Evolutionary conservation across 2,888 invertebrate species (phyloP).

Genomic region (Drosophila greeni): DNA sequence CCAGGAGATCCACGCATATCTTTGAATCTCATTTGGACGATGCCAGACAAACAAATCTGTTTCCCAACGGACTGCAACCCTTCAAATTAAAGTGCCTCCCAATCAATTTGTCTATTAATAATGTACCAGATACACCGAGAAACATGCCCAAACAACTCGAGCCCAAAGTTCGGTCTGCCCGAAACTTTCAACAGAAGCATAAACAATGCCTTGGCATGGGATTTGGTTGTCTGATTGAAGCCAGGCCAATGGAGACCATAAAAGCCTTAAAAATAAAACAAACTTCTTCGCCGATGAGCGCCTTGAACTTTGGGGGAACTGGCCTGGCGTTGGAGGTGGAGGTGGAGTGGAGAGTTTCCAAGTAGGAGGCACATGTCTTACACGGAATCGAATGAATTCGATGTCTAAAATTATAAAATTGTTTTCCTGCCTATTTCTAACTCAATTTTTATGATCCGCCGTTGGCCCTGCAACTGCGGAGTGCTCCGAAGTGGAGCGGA

Average conservation of each 20-base stretch:
- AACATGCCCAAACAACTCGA: conserved; percentile 37
- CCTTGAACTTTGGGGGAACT: conserved; percentile 63
- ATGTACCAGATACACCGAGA: conserved; percentile 20
- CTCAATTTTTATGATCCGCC: conserved; percentile 53
- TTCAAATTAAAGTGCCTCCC: conserved; percentile 39
- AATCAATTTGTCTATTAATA: conserved; percentile 61
- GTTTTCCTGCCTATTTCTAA: conserved; percentile 43
- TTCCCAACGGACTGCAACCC: conserved; percentile 27
- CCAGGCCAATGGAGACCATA: conserved; percentile 33
- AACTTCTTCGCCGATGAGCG: conserved; percentile 59
- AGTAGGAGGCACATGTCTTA: conserved; percentile 30
- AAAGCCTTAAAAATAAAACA: conserved; percentile 63
- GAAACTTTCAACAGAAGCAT: conserved; percentile 65
- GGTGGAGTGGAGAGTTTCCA: conserved; percentile 25
- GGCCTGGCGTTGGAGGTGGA: neutral
- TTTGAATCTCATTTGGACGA: conserved; percentile 14
- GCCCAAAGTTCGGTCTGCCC: conserved; percentile 38
- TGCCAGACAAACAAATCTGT: conserved; percentile 21
- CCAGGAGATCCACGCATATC: conserved; percentile 2
- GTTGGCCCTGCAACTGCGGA: conserved; percentile 28
- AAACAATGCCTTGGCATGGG: conserved; percentile 62
- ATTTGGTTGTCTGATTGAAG: conserved; percentile 26
- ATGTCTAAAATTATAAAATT: conserved; percentile 62
- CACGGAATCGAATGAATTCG: conserved; percentile 45
- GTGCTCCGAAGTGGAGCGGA: conserved; percentile 50